Base-by-base conservation (phyloP, 2,888 invertebrate species). In the Nemotelus pantherinus region DNA sequence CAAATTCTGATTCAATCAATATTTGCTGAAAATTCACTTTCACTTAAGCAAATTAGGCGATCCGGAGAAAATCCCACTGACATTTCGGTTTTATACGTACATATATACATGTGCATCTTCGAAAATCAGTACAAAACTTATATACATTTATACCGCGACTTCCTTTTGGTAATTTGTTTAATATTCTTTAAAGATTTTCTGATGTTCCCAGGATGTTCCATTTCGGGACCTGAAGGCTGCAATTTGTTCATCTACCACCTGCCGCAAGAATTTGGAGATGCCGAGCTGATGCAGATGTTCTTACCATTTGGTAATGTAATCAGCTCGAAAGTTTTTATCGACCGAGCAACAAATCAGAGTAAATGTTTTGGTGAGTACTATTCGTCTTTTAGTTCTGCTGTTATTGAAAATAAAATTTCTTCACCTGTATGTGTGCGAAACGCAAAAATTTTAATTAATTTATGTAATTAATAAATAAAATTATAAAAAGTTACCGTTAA, bases 241-340 rank as follows among this genome's bases (percentile, higher is more conserved):
- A 99, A 99, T 90, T 93, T 99, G 85, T 99, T 99, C 92, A 99
- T 99, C 90, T 99, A 99, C 91, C 99, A 99, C 91, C 93, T 99
- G 89, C 99, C 99, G 83, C 99, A 99, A 90, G 99, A 99, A 90
- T 99, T 99, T 87, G 99, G 99, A 78, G 99, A 99, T 88, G 94
- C 95, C 81, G 99, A 99, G 89, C 93, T 99, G 87, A 98, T 98
- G 94, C 98, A 99, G 91, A 99, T 99, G 99, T 99, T 99, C 90
- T 92, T 98, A 88, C 98, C 99, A 81, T 99, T 99, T 88, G 99
- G 99, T 84, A 98, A 96, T 89, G 98, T 99, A 87, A 98, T 99
- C 90, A 98, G 97, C 90, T 98, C 99, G 89, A 99, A 99, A 92
- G 99, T 99, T 84, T 99, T 99, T 91, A 98, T 99, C 88, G 99